These are phyloP conservation scores for Echinarachnius parma DNA, from an alignment of 53 echinoderm and acorn worm species.

Conservation along the genomic window DNA sequence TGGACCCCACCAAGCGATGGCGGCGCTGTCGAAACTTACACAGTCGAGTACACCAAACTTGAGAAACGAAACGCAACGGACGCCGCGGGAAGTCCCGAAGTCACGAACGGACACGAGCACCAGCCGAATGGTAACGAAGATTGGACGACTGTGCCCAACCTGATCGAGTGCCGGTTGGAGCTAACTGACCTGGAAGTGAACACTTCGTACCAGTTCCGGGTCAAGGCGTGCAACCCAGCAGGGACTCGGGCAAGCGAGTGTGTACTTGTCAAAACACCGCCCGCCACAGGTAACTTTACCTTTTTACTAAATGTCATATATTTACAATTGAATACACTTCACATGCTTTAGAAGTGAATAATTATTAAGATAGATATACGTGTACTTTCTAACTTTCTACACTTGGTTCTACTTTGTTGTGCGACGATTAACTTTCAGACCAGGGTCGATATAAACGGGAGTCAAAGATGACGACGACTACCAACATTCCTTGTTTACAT, in stretches of 20 bases:
- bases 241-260: slow-evolving; percentile 69
- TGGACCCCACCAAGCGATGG: slow-evolving; percentile 68
- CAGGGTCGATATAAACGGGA: no score
- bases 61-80: background rate
- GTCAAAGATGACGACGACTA: no score
- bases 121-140: background rate
- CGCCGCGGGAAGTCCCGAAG: slow-evolving; percentile 9
- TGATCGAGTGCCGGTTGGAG: slow-evolving; percentile 43
- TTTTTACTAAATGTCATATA: no score
- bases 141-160: slow-evolving; percentile 55
- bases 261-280: slow-evolving; percentile 66
- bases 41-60: slow-evolving; percentile 68
- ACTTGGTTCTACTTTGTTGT: no score
- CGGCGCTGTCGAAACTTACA: slow-evolving; percentile 64
- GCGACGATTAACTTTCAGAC: no score
- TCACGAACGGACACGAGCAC: background rate
- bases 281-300: slow-evolving; percentile 71
- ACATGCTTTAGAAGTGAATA: no score
- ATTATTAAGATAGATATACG: no score
- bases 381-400: no score
- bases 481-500: no score
- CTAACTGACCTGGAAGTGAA: slow-evolving; percentile 61
- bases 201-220: slow-evolving; percentile 64
- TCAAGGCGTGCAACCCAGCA: slow-evolving; percentile 70
- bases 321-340: no score